phyloP scores from a whole-genome alignment of 2,888 invertebrate genomes.

The Eupithecia subumbrata region DNA sequence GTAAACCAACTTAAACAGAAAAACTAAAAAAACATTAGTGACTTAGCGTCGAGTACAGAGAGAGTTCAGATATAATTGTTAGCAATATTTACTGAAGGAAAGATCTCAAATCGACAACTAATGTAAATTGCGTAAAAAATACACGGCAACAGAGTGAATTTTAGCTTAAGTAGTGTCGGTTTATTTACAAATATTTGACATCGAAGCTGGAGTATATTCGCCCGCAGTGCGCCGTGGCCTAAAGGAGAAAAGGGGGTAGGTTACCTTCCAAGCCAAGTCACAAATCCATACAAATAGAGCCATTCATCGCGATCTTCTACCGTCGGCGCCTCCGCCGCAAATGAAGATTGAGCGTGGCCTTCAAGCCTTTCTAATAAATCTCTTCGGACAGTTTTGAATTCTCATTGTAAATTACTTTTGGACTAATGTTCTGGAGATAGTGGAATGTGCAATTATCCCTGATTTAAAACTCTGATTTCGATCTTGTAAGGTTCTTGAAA shows the following conservation, averaged over 20 bases:
- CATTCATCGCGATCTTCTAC: constrained; percentile 51
- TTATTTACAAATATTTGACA: not conserved
- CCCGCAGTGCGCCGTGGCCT: not conserved
- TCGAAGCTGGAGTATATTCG: not conserved
- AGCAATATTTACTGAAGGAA: too few relatives aligned
- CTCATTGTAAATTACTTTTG: constrained; percentile 9
- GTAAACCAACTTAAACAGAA: too few relatives aligned
- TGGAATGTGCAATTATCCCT: not conserved
- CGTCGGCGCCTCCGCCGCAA: constrained; percentile 51
- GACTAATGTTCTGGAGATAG: constrained; percentile 1
- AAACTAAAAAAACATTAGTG: too few relatives aligned
- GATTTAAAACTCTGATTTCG: not conserved
- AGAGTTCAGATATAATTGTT: too few relatives aligned
- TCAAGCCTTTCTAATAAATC: constrained; percentile 55
- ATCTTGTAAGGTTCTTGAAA: not conserved
- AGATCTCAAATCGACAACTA: too few relatives aligned
- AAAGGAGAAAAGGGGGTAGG: not conserved
- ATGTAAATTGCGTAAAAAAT: too few relatives aligned
- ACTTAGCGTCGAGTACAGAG: too few relatives aligned
- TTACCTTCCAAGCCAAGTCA: constrained; percentile 31
- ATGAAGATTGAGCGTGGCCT: constrained; percentile 58
- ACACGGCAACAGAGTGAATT: too few relatives aligned
- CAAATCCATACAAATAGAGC: constrained; percentile 63
- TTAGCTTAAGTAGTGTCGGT: too few relatives aligned
- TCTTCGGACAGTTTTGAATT: constrained; percentile 27